Conservation (phyloP, 2,113 vertebrate genomes). For the Chaenogobius annularis region DNA sequence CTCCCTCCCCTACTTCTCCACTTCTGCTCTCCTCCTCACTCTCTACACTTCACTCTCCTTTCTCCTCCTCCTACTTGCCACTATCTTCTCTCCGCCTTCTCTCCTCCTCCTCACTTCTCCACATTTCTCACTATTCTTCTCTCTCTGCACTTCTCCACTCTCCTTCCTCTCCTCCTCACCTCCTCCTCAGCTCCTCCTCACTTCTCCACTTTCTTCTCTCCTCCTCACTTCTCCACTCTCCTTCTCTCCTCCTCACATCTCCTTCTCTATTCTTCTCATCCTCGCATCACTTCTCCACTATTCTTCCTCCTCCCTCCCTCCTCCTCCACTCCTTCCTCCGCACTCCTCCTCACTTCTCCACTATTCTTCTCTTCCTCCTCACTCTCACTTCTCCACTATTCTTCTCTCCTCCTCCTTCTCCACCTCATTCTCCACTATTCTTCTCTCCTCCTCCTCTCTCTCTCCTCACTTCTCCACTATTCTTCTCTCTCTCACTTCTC, state of each 20-base stretch:
- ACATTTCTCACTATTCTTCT: too few species aligned
- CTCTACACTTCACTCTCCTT: too few species aligned
- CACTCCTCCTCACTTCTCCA: slow-evolving; percentile 39
- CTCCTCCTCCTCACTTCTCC: too few species aligned
- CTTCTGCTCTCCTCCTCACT: too few species aligned
- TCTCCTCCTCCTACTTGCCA: too few species aligned
- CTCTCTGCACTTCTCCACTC: slow-evolving; percentile 40
- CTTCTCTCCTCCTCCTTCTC: not conserved
- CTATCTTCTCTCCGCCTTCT: too few species aligned
- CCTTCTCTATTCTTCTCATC: slow-evolving; percentile 69
- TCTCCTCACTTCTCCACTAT: too few species aligned
- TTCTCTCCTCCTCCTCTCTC: not conserved
- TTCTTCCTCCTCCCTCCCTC: slow-evolving; percentile 51
- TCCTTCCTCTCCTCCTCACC: slow-evolving; percentile 53
- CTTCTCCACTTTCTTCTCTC: slow-evolving; percentile 56
- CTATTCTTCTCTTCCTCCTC: not conserved
- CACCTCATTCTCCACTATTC: not conserved
- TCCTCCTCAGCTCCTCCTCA: slow-evolving; percentile 43
- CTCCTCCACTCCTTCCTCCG: slow-evolving; percentile 67
- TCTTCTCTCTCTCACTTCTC: not conserved
- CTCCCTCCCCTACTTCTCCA: too few species aligned
- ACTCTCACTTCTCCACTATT: not conserved
- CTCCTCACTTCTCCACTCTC: slow-evolving; percentile 13
- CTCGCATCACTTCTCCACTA: not conserved
- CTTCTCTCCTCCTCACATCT: slow-evolving; percentile 53